Percentiles rank a stretch among this genome's conserved stretches.
Conservation (phyloP, 2,888 invertebrate species). For the Zygogramma bicolorata region DNA sequence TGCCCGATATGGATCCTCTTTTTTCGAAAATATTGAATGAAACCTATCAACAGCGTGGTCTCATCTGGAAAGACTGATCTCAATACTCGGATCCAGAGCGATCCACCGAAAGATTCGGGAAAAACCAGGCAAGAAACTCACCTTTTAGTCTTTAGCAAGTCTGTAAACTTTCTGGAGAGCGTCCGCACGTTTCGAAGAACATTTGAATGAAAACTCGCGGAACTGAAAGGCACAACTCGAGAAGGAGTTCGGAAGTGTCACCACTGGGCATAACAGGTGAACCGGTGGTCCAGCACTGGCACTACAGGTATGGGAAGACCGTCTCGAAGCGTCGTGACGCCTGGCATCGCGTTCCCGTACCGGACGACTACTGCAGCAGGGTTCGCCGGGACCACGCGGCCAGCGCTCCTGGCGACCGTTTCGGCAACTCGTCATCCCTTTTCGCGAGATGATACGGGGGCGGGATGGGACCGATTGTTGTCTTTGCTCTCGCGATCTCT, state of each 20-base stretch:
- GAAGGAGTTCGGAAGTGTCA: conserved; percentile 40
- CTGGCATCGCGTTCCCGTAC: conserved; percentile 59
- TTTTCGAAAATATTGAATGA: neutral
- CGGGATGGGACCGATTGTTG: conserved; percentile 8
- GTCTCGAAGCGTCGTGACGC: conserved; percentile 56
- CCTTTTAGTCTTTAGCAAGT: conserved; percentile 7
- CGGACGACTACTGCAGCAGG: conserved; percentile 65
- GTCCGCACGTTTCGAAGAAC: neutral
- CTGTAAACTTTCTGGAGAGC: neutral
- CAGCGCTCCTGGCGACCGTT: conserved; percentile 64
- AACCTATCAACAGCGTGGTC: neutral
- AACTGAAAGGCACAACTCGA: conserved; percentile 4
- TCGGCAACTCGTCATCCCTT: conserved; percentile 32
- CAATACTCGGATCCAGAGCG: too few relatives aligned
- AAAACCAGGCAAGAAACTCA: neutral
- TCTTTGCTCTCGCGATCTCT: neutral
- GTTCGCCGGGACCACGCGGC: conserved; percentile 62
- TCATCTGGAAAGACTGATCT: neutral
- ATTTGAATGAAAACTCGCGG: conserved; percentile 7
- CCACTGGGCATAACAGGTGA: conserved; percentile 54
- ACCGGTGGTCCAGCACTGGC: conserved; percentile 51
- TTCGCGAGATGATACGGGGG: conserved; percentile 21
- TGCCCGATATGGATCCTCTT: neutral
- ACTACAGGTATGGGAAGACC: conserved; percentile 52
- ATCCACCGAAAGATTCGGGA: neutral